Conservation (phyloP, 2,797 vertebrate species). For the Emydoidea blandingii region DNA sequence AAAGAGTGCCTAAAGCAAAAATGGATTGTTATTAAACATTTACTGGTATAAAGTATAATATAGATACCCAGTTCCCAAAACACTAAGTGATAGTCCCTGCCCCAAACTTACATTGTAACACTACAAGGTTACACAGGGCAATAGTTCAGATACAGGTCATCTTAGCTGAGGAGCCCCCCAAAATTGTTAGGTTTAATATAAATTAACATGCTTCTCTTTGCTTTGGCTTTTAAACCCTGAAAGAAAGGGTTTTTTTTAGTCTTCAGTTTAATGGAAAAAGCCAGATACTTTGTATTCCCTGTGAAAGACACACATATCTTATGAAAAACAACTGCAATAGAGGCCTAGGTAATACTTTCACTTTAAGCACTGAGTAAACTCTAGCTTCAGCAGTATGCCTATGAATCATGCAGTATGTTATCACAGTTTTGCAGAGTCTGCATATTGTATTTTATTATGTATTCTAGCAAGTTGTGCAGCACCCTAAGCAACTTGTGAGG, state of each 20-base stretch:
- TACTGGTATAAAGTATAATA: background rate
- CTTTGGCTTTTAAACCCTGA: background rate
- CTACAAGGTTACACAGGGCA: background rate
- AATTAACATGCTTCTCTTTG: background rate
- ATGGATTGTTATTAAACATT: background rate
- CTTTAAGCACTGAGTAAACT: fast-evolving
- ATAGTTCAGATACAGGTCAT: background rate
- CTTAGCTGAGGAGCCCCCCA: background rate
- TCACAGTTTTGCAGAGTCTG: background rate
- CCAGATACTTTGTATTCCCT: background rate
- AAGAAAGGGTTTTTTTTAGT: background rate
- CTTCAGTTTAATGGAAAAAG: background rate
- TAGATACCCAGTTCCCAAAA: background rate
- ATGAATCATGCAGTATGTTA: background rate
- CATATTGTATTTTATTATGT: background rate
- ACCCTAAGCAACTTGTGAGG: constrained; percentile 1
- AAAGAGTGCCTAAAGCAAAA: background rate
- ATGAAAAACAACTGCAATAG: background rate
- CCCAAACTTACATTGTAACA: background rate
- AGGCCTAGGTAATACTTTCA: background rate
- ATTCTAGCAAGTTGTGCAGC: constrained; percentile 1
- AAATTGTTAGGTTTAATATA: background rate
- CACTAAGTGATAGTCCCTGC: background rate
- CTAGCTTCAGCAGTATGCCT: background rate
- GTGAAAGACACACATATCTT: background rate